phyloP scores from a whole-genome alignment of 2,888 invertebrate genomes.

The Cremastinae sp. region DNA sequence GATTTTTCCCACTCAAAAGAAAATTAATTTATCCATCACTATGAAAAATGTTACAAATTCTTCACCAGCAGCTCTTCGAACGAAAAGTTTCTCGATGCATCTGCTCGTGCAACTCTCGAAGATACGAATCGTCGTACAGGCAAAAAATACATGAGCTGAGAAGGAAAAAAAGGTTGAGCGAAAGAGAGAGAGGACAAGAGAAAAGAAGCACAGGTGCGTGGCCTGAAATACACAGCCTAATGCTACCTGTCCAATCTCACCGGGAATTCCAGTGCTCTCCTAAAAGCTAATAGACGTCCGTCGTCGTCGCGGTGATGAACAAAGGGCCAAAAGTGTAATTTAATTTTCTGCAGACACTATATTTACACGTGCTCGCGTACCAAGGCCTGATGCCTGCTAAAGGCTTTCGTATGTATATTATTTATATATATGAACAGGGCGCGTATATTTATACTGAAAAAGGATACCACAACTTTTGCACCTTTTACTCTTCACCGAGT shows the following conservation, averaged over 20 bases:
- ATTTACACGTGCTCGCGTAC: slow-evolving; percentile 57
- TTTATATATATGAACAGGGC: slow-evolving; percentile 8
- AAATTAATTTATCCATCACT: too few relatives aligned
- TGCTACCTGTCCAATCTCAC: slow-evolving; percentile 55
- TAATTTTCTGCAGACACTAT: slow-evolving; percentile 61
- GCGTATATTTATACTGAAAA: background rate
- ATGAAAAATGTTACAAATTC: too few relatives aligned
- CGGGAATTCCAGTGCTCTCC: slow-evolving; percentile 49
- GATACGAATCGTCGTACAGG: background rate
- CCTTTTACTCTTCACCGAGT: slow-evolving; percentile 52
- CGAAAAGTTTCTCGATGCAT: too few relatives aligned
- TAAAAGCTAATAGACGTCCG: slow-evolving; percentile 59
- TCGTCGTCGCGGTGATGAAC: slow-evolving; percentile 61
- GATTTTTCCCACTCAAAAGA: too few relatives aligned
- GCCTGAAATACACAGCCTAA: slow-evolving; percentile 33
- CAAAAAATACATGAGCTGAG: background rate
- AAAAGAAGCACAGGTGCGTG: slow-evolving; percentile 56
- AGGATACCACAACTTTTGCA: slow-evolving; percentile 42
- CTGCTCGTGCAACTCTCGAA: background rate
- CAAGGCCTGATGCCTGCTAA: slow-evolving; percentile 23
- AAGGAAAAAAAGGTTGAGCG: too few relatives aligned
- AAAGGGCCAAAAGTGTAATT: slow-evolving; percentile 62
- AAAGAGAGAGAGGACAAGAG: background rate
- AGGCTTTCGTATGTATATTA: slow-evolving; percentile 17
- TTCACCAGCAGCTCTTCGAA: too few relatives aligned